Base-by-base conservation (phyloP, 2,113 vertebrate genomes). In the Ifrita kowaldi region DNA sequence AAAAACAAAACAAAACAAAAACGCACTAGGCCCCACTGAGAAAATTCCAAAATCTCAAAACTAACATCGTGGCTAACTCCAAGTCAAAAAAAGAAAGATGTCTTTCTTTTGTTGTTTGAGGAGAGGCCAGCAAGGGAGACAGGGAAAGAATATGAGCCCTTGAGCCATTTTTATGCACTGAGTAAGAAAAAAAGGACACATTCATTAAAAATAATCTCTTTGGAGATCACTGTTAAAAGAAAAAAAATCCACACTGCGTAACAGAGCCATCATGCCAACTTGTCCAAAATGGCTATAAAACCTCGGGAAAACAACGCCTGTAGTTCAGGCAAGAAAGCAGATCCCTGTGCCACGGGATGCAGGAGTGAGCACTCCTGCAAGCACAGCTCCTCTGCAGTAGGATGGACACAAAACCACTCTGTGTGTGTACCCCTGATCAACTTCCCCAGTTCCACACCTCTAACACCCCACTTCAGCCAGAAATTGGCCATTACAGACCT, bases 31-130 rank as follows among this genome's bases (percentile, higher is more conserved):
- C 27, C 23, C 52, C 47, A 77, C 68, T 46, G 68, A 60, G 63
- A 93, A 85, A 95, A 86, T 35, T 74, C 63, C 23, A 30, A 94
- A 94, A 94, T 86, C 88, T 60, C 76, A 26, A 92, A 93, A 86
- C 79, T 83, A 91, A 89, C 85, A 96, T 81, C 23, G 44, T 35
- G 81, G 56, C 62, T 94, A 93, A 88, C 77, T 84, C 73, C 44
- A 82, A 89, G 44, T 92, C 57, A 62, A 81, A 94, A 94, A 89
- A 84, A 94, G 76, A 90, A 96, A 90, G 79, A 93, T 93, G 93
- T 47, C 88, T 93, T 95, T 92, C 96, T 94, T 97, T 96, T 96
- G 92, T 97, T 96, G 80, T 96, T 95, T 91, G 90, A 95, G 92
- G 65, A 95, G 90, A 73, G 84, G 93, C 92, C 88, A 92, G 86